Evolutionary conservation across 2,113 vertebrate genomes (phyloP), one percentile per base, ranked within the genome.

Genomic region (Globicephala melas): DNA sequence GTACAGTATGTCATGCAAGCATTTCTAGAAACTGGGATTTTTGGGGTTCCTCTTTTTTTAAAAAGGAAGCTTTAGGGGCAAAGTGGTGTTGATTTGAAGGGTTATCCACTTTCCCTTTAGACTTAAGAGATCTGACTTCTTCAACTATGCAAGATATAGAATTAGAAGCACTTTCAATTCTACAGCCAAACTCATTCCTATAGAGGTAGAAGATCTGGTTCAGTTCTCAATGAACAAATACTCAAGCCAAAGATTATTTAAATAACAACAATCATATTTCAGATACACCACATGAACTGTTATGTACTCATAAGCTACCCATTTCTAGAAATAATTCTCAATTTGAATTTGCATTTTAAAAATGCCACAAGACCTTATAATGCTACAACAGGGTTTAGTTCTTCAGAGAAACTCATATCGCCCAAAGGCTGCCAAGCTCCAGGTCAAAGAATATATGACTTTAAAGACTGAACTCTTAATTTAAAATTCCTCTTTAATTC

Each of bases 401-500:
- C 68, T 55, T 93, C 73, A 55, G 26, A 93, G 62, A 95, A 92
- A 60, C 23, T 94, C 74, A 0, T 77, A 90, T 92, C 26, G 31
- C 23, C 74, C 41, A 89, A 74, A 94, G 36, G 21, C 93, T 92
- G 53, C 47, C 74, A 93, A 71, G 5, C 13, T 84, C 0, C 58
- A 81, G 92, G 92, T 96, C 79, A 97, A 92, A 92, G 67, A 79
- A 93, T 84, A 83, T 20, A 38, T 55, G 44, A 88, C 86, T 96
- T 94, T 89, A 74, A 95, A 98, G 80, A 94, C 9, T 85, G 80
- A 96, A 82, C 92, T 96, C 71, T 93, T 67, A 67, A 82, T 96
- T 95, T 97, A 41, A 94, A 85, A 83, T 89, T 93, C 36, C 63
- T 93, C 62, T 97, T 94, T 88, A 94, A 91, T 96, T 81, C 74